These are phyloP conservation scores for Melanotaenia trifasciata DNA, from an alignment of 2,797 vertebrate species.

Conservation along the genomic window DNA sequence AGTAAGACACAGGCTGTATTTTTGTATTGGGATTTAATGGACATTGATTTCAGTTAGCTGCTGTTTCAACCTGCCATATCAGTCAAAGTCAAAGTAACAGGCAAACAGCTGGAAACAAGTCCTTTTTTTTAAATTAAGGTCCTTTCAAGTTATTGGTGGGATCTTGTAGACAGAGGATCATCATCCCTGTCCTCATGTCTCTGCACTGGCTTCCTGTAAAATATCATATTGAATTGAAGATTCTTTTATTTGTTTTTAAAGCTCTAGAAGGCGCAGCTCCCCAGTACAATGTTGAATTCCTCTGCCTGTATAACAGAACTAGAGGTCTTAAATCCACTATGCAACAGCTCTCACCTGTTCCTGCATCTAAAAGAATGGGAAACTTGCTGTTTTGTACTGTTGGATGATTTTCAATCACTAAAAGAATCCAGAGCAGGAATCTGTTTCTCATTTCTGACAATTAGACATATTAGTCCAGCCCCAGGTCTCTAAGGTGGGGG, in stretches of 20 bases:
- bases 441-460: conserved; percentile 4
- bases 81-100: not conserved
- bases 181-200: not conserved
- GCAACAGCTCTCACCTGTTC: no score
- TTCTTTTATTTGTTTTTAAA: no score
- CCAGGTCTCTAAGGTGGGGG: not conserved
- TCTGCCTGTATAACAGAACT: no score
- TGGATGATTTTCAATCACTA: not conserved
- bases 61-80: not conserved
- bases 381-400: not conserved
- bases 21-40: conserved; percentile 39
- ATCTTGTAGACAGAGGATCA: not conserved
- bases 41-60: conserved; percentile 23
- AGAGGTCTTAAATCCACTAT: no score
- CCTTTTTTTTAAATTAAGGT: not conserved
- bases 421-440: not conserved
- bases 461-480: conserved; percentile 25
- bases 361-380: no score
- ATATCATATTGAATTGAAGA: no score
- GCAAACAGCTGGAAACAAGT: not conserved
- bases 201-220: no score
- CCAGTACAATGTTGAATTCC: no score
- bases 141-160: not conserved
- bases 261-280: no score
- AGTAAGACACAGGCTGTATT: conserved; percentile 5